phyloP scores from a whole-genome alignment of 64 coral and sea anemone species.

The Stylophora pistillata region DNA sequence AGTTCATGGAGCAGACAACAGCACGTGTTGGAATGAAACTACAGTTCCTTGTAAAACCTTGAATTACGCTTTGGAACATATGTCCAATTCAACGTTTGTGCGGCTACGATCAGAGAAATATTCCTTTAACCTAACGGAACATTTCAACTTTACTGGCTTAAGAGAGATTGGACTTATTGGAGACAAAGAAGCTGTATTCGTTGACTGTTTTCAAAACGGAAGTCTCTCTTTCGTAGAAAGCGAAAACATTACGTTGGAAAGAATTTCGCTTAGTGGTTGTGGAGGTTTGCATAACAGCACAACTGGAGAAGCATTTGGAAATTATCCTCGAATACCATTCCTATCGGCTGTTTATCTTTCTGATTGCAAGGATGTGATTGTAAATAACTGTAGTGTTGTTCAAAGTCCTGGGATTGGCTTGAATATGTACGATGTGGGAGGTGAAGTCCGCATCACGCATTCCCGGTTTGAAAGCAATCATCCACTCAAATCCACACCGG shows the following conservation, averaged over 20 bases:
- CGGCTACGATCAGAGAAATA: neutral
- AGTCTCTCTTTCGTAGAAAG: conserved; percentile 44
- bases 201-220: conserved; percentile 37
- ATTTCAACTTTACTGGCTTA: conserved; percentile 19
- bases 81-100: conserved; percentile 17
- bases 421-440: conserved; percentile 55
- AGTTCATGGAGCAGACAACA: neutral
- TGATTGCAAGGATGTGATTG: conserved; percentile 15
- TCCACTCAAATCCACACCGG: neutral
- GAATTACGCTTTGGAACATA: conserved; percentile 25
- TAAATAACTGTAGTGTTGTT: conserved; percentile 9
- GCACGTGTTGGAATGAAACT: conserved; percentile 12
- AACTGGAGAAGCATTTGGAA: neutral
- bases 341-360: conserved; percentile 32
- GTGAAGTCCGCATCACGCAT: conserved; percentile 34
- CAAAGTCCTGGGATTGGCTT: conserved; percentile 61
- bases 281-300: conserved; percentile 35
- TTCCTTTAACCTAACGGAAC: conserved; percentile 7
- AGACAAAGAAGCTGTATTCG: neutral
- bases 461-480: conserved; percentile 43
- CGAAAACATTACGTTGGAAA: conserved; percentile 33
- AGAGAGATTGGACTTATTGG: conserved; percentile 6
- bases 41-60: conserved; percentile 10
- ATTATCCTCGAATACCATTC: neutral
- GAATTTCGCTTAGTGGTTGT: conserved; percentile 12